Evolutionary conservation across 2,797 vertebrate genomes (phyloP).

Genomic region (Epinephelus awoara): DNA sequence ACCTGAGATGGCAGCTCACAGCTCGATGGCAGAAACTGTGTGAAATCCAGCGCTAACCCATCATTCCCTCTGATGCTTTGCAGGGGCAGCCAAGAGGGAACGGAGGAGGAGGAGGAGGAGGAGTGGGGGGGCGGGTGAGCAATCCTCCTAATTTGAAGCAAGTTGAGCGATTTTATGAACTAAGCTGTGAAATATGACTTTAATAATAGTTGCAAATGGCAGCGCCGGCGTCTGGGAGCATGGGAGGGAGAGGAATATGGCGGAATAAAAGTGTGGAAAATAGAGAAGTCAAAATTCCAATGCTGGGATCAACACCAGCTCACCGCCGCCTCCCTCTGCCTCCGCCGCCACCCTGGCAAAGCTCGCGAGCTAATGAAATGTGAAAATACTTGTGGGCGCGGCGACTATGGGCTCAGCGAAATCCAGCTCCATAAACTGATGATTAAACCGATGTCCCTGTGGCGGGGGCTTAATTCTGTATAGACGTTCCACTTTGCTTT

Average conservation of each 20-base stretch:
- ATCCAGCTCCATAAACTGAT: constrained; percentile 80
- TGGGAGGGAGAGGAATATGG: constrained; percentile 47
- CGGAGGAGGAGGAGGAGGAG: background rate
- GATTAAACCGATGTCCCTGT: constrained; percentile 81
- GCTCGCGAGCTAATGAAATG: constrained; percentile 81
- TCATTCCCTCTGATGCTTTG: constrained; percentile 33
- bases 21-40: constrained; percentile 19
- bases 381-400: constrained; percentile 87
- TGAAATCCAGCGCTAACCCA: constrained; percentile 19
- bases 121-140: constrained; percentile 16
- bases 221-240: constrained; percentile 54
- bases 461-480: constrained; percentile 79
- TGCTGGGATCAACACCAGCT: constrained; percentile 62
- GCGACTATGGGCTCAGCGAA: constrained; percentile 78
- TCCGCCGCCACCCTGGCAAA: constrained; percentile 79
- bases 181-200: constrained; percentile 82
- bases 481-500: constrained; percentile 61
- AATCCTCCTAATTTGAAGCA: constrained; percentile 75
- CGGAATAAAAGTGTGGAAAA: constrained; percentile 66
- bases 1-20: constrained; percentile 45
- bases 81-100: background rate
- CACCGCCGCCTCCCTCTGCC: constrained; percentile 43
- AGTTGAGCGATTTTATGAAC: constrained; percentile 79
- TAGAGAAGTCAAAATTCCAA: constrained; percentile 68
- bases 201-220: constrained; percentile 87